Evolutionary conservation across 1,140 invertebrate genomes (phyloP).

Genomic region (Zaprionus ghesquierei): DNA sequence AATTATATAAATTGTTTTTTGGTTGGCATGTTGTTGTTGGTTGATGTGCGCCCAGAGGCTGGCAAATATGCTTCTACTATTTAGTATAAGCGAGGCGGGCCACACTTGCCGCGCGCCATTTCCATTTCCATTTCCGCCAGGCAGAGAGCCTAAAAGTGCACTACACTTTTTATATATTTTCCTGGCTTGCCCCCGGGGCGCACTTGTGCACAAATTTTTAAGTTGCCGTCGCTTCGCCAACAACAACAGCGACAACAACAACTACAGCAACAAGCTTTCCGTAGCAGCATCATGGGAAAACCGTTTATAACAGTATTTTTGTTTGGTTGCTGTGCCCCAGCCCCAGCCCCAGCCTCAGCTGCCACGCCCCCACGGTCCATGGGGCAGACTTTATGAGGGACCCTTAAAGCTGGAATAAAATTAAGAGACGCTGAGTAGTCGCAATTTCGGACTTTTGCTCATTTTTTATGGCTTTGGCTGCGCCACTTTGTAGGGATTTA

Average conservation of each 20-base stretch:
- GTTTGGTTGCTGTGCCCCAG: not conserved
- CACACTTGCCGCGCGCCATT: not conserved
- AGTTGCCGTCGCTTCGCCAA: conserved; percentile 46
- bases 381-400: conserved; percentile 51
- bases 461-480: conserved; percentile 50
- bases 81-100: not conserved
- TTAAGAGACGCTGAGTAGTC: conserved; percentile 76
- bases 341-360: conserved; percentile 20
- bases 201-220: conserved; percentile 41
- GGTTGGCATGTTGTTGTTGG: not conserved
- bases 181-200: conserved; percentile 20
- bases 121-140: not conserved
- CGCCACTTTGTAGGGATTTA: conserved; percentile 58
- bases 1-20: not conserved
- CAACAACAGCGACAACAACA: conserved; percentile 2
- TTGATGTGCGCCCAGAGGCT: not conserved
- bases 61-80: conserved; percentile 5
- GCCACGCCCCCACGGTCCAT: conserved; percentile 1
- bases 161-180: conserved; percentile 35
- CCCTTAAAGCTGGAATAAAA: conserved; percentile 71
- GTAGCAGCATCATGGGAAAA: conserved; percentile 27
- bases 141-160: conserved; percentile 44
- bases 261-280: no score
- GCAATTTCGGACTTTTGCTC: conserved; percentile 60
- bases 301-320: conserved; percentile 55